Evolutionary conservation across 2,888 invertebrate genomes (phyloP), one percentile per base, ranked within the genome.

Genomic region (Athalia cordata): DNA sequence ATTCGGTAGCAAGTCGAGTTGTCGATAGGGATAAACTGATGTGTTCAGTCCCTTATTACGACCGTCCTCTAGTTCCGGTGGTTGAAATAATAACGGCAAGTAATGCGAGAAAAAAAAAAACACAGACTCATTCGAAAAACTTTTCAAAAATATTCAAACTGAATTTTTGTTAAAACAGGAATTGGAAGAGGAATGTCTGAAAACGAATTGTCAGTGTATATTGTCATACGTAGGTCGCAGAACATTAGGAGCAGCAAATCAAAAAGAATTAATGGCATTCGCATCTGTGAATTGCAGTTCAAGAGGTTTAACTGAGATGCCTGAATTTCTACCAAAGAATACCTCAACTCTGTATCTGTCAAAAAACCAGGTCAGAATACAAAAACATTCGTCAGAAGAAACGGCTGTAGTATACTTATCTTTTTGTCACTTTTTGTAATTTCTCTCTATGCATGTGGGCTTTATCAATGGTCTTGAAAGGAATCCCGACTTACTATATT

Each of bases 221-320:
- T 91, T 95, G 90, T 93, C 93, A 5, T 92, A 94, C 85, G 93
- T 95, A 13, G 93, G 94, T 0, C 91, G 92, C 52, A 9, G 92
- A 91, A 50, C 43, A 29, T 29, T 29, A 29, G 29, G 29, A 68
- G 68, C 52, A 47, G 43, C 45, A 83, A 79, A 7, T 65, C 85
- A 85, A 77, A 84, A 81, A n/a, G 86, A 87, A 79, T 88, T 93
- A 68, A 92, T 93, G 81, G 95, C 95, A 0, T 92, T 95, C 78
- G 94, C 94, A 74, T 93, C 93, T 3, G 94, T 95, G 55, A 93
- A 95, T 89, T 96, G 96, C 86, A 92, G 93, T 9, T 84, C 91
- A 62, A 90, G 92, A 74, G 91, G 91, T 55, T 89, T 95, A 65
- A 91, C 89, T 0, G 89, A 91, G 64, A 92, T 95, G 77, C 95